Conservation (phyloP, 2,113 vertebrate genomes). For the Callocephalon fimbriatum region DNA sequence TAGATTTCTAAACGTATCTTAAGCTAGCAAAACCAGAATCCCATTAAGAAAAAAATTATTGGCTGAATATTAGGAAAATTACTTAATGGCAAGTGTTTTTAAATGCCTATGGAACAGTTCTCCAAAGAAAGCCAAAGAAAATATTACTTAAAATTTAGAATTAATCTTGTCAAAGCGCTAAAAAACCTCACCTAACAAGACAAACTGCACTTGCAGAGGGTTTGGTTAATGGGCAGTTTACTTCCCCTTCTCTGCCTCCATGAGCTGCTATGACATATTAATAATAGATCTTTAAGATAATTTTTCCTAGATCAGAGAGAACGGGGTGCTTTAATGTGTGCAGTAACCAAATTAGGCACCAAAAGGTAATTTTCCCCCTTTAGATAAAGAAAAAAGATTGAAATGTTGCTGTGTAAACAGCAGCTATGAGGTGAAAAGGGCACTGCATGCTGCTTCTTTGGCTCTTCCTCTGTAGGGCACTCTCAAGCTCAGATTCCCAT, state of each 20-base stretch:
- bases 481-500: not conserved
- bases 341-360: not conserved
- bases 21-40: not conserved
- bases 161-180: not conserved
- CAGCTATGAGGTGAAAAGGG: constrained; percentile 14
- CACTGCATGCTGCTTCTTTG: not conserved
- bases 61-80: not conserved
- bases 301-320: not conserved
- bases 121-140: not conserved
- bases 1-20: not conserved
- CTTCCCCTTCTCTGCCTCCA: not conserved
- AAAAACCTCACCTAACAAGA: not conserved
- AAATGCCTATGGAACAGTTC: not conserved
- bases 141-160: not conserved
- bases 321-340: not conserved
- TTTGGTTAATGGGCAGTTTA: not conserved
- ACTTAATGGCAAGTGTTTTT: not conserved
- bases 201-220: not conserved
- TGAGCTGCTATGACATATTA: not conserved
- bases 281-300: not conserved
- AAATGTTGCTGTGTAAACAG: not conserved
- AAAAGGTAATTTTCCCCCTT: not conserved
- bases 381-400: not conserved
- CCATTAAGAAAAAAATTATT: not conserved
- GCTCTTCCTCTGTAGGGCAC: not conserved